Base-by-base conservation (phyloP, 2,113 vertebrate species). In the Callorhinus ursinus region DNA sequence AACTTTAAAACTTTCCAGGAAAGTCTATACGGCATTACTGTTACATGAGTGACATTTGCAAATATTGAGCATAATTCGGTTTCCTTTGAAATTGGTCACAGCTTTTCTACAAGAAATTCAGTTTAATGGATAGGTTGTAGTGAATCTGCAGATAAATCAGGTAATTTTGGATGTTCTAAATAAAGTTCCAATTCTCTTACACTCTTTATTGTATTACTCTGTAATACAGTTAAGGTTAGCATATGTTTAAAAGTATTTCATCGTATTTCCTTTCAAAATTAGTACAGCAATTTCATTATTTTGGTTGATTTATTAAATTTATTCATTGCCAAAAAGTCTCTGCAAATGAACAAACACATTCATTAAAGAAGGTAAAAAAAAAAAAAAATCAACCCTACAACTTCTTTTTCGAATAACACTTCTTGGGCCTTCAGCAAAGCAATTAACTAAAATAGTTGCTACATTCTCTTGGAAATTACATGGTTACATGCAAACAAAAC, bases 61-160 rank as follows among this genome's bases (percentile, higher is more conserved):
- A 97, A 97, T 94, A 96, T 71, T 96, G 92, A 97, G 31, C 74
- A 94, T 97, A 94, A 96, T 97, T 98, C 76, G 74, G 67, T 84
- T 85, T 79, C 33, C 77, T 97, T 98, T 98, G 77, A 97, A 96
- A 97, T 26, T 42, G 36, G 90, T 94, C 80, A 83, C 65, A 83
- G 61, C 74, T 88, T 98, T 98, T 88, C 72, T 59, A 77, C 0
- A 93, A 79, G 88, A 97, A 97, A 96, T 81, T 96, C 61, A 88
- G 76, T 95, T 90, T 95, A 97, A 94, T 4, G 42, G 57, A 57
- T 71, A 94, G 26, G 1, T 96, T 93, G 26, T 57, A 83, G 33
- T 49, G 59, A 84, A 67, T 82, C 42, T 88, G 46, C 46, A 93
- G 61, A 88, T 88, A 95, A 79, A 80, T 86, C 16, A 90, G 53